A percentile compares a stretch with the other conserved stretches of the same genome.
These are phyloP conservation scores for Brachypodius melanocephalos DNA, from an alignment of 2,113 vertebrate species.

Conservation along the genomic window DNA sequence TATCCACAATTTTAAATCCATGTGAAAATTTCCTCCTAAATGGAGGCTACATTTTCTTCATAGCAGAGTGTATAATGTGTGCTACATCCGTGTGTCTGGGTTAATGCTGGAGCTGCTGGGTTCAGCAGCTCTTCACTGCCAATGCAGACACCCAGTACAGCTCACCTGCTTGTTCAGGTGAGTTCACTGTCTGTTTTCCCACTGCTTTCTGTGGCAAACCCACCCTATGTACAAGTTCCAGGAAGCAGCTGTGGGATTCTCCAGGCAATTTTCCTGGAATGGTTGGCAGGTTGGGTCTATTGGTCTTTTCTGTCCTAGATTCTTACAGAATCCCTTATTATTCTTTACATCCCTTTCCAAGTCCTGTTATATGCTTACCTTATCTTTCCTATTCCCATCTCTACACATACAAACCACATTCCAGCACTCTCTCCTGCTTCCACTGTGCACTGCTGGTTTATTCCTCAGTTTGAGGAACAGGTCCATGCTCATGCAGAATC, in stretches of 20 bases:
- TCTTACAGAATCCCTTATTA: neutral
- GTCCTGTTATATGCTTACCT: accelerated
- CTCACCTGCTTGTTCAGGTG: neutral
- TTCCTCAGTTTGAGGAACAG: neutral
- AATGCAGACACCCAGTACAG: neutral
- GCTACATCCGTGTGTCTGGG: neutral
- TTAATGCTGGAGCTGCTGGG: neutral
- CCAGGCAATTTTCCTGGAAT: neutral
- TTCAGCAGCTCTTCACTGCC: neutral
- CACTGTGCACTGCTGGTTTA: neutral
- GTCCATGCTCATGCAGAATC: neutral
- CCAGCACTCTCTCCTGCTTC: neutral
- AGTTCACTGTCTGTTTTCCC: neutral
- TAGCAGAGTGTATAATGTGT: neutral
- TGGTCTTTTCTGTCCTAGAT: neutral
- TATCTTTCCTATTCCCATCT: neutral
- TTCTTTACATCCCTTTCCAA: neutral
- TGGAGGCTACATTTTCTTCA: neutral
- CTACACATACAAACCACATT: neutral
- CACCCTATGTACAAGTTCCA: neutral
- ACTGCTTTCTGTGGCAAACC: neutral
- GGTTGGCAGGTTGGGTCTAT: neutral
- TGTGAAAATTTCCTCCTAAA: neutral
- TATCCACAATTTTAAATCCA: neutral
- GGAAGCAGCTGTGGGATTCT: neutral